These are phyloP conservation scores for Poicephalus gulielmi DNA, from an alignment of 2,113 vertebrate species.

Conservation along the genomic window DNA sequence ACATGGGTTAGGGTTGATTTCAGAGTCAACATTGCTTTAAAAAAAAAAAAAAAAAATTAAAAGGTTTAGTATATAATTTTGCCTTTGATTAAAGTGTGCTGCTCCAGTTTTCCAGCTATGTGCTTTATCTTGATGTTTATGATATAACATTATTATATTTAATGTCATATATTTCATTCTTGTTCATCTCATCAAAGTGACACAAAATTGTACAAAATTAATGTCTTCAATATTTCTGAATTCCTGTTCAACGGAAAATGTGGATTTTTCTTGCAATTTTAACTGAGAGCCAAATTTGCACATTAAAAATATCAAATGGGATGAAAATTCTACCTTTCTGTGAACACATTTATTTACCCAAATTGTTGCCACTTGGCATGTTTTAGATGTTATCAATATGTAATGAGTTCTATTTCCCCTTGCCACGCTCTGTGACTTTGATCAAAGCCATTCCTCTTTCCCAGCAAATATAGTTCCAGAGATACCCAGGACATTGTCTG, in stretches of 20 bases:
- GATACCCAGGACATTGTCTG: neutral
- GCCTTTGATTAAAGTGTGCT: neutral
- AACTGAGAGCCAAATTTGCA: neutral
- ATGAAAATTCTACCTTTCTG: neutral
- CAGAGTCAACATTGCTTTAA: neutral
- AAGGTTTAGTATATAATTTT: neutral
- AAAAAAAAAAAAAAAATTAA: neutral
- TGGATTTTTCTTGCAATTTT: neutral
- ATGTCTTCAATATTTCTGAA: neutral
- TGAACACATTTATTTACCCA: neutral
- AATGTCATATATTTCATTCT: neutral
- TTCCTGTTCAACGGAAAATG: neutral
- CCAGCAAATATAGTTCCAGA: neutral
- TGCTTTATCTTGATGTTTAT: neutral
- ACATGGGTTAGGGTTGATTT: neutral
- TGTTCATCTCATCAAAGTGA: neutral
- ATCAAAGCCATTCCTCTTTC: neutral
- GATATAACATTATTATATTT: neutral
- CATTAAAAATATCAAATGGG: neutral
- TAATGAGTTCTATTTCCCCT: neutral
- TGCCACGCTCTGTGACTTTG: neutral
- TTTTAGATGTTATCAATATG: neutral
- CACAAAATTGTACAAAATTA: neutral
- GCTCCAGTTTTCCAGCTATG: neutral
- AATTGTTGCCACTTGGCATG: neutral